These are phyloP conservation scores for Drosophila neoperkinsi DNA, from an alignment of 2,888 invertebrate species.

Conservation along the genomic window DNA sequence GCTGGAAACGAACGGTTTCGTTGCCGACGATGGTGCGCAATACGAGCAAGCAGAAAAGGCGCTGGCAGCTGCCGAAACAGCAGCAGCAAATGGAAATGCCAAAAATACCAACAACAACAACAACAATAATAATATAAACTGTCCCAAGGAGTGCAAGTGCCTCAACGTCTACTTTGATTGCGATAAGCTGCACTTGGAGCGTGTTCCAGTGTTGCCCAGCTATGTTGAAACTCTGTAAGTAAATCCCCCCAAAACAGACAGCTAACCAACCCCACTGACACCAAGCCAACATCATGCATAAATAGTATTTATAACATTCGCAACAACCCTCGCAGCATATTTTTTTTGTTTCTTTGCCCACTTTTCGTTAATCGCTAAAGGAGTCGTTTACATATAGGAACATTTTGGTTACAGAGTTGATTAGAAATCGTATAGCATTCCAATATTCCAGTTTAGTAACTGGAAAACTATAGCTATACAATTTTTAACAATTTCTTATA, in stretches of 20 bases:
- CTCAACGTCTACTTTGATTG: conserved; percentile 91
- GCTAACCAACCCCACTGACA: conserved; percentile 13
- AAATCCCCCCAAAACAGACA: conserved; percentile 1
- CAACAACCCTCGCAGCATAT: conserved; percentile 34
- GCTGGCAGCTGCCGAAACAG: conserved; percentile 62
- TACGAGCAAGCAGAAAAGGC: conserved; percentile 81
- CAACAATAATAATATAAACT: conserved; percentile 79
- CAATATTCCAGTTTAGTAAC: neutral
- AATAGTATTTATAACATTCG: conserved; percentile 16
- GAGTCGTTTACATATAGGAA: neutral
- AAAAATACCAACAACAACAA: conserved; percentile 33
- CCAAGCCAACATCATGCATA: conserved; percentile 8
- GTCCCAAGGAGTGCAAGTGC: conserved; percentile 90
- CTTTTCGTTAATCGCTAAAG: neutral
- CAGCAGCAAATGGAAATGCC: conserved; percentile 41
- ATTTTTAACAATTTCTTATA: neutral
- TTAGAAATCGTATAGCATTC: neutral
- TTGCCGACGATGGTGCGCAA: conserved; percentile 82
- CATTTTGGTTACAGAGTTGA: neutral
- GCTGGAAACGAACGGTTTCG: conserved; percentile 81
- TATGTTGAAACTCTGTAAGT: conserved; percentile 92
- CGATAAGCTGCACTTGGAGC: conserved; percentile 89
- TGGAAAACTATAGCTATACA: neutral
- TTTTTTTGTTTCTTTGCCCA: neutral
- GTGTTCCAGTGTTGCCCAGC: conserved; percentile 90